phyloP scores from a whole-genome alignment of 2,113 vertebrate genomes.

The Ancistrus triradiatus region DNA sequence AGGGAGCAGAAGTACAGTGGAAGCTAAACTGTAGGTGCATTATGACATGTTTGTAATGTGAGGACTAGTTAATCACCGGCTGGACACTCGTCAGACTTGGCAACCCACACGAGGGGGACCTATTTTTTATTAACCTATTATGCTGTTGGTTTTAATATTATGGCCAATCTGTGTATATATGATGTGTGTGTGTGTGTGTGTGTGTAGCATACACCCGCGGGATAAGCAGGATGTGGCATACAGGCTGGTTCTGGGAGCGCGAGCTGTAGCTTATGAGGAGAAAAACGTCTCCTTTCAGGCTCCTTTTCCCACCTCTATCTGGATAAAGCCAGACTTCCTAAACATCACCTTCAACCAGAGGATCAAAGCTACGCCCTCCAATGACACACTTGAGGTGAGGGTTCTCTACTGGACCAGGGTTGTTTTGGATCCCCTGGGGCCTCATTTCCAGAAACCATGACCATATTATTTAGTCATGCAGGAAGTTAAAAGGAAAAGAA shows the following conservation, averaged over 20 bases:
- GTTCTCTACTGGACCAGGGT: too few relatives aligned
- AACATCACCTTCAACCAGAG: conserved; percentile 71
- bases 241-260: conserved; percentile 79
- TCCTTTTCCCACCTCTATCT: conserved; percentile 67
- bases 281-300: conserved; percentile 72
- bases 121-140: too few relatives aligned
- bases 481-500: too few relatives aligned
- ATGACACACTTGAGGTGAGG: conserved; percentile 74
- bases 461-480: too few relatives aligned
- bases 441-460: too few relatives aligned
- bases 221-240: conserved; percentile 81
- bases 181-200: neutral
- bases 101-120: too few relatives aligned
- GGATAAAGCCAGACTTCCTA: conserved; percentile 44
- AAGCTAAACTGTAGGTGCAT: too few relatives aligned
- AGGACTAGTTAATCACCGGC: too few relatives aligned
- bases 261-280: conserved; percentile 78
- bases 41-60: too few relatives aligned
- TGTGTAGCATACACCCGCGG: conserved; percentile 78
- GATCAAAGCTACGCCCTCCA: conserved; percentile 51
- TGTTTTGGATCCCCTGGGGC: too few relatives aligned
- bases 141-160: neutral
- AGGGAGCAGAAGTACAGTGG: too few relatives aligned
- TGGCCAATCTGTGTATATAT: neutral
- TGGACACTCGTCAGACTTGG: too few relatives aligned